Evolutionary conservation across 2,888 invertebrate genomes (phyloP), one percentile per base, ranked within the genome.

Genomic region (Mythimna impura): DNA sequence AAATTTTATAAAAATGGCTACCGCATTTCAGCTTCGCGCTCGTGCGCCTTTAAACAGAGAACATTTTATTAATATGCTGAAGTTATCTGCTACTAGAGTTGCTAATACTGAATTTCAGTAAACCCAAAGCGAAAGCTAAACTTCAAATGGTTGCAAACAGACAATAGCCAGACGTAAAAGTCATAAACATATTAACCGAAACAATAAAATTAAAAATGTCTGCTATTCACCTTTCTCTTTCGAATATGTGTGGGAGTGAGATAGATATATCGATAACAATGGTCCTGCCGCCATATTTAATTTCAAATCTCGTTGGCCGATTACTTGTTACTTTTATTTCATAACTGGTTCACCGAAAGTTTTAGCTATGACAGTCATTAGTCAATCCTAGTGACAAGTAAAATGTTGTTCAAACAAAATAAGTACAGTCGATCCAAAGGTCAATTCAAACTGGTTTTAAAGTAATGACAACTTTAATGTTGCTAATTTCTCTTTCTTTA

Each of bases 331-430:
- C 64, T n/a, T 47, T 1, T n/a, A 62, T 78, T 69, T 55, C 58
- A 9, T 69, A 80, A 79, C 76, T 57, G 60, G 22, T 55, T 67
- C 54, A 40, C 57, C 66, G 81, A 79, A 80, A 66, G 63, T 61
- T 71, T 14, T 63, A 40, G 9, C 25, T 34, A 0, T 64, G 75
- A 69, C n/a, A 25, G 52, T 36, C 52, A 58, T 69, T 60, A 43
- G 40, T 80, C 71, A 71, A 65, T 57, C 47, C 0, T 22, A 17
- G 10, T 76, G 76, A 80, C 79, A 81, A 67, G 55, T 60, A 14
- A 36, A 64, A 66, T 65, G 52, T 62, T 64, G 76, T 40, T 67
- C 36, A 17, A 40, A 14, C 61, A 34, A n/a, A 47, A 47, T 25
- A 65, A 22, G 57, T 66, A 36, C 12, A 47, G 3, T 4, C 30